These are phyloP conservation scores for Corythornis cristatus DNA, from an alignment of 2,113 vertebrate species.

Conservation along the genomic window DNA sequence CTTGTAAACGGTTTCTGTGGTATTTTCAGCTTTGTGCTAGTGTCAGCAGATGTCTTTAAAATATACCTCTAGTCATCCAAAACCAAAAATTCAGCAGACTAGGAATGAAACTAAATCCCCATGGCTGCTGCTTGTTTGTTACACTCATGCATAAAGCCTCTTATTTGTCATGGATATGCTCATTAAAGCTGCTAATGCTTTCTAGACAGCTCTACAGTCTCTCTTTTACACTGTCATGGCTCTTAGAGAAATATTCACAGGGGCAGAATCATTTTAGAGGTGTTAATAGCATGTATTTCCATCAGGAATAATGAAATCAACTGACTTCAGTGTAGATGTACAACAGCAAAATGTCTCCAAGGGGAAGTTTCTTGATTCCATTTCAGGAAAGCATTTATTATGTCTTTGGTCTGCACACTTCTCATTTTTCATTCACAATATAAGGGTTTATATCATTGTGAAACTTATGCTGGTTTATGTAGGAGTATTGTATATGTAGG, in stretches of 20 bases:
- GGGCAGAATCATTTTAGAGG: background rate
- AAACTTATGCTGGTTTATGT: background rate
- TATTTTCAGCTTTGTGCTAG: background rate
- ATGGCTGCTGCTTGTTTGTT: background rate
- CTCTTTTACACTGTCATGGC: accelerated
- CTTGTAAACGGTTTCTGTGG: background rate
- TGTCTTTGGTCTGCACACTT: background rate
- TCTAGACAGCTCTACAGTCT: background rate
- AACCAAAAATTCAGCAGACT: background rate
- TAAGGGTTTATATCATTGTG: background rate
- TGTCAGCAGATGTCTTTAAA: background rate
- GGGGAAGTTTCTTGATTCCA: background rate
- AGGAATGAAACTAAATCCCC: background rate
- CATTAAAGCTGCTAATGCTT: background rate
- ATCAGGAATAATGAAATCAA: background rate
- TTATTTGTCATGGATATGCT: background rate
- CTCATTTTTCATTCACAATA: background rate
- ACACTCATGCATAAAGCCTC: background rate
- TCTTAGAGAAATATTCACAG: background rate
- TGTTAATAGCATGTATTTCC: background rate
- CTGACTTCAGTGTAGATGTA: background rate
- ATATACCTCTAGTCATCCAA: background rate
- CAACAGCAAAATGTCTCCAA: background rate
- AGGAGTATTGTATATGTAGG: background rate
- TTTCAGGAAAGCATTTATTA: background rate